Evolutionary conservation across 2,113 vertebrate genomes (phyloP), one percentile per base, ranked within the genome.

Genomic region (Salvelinus sp.): DNA sequence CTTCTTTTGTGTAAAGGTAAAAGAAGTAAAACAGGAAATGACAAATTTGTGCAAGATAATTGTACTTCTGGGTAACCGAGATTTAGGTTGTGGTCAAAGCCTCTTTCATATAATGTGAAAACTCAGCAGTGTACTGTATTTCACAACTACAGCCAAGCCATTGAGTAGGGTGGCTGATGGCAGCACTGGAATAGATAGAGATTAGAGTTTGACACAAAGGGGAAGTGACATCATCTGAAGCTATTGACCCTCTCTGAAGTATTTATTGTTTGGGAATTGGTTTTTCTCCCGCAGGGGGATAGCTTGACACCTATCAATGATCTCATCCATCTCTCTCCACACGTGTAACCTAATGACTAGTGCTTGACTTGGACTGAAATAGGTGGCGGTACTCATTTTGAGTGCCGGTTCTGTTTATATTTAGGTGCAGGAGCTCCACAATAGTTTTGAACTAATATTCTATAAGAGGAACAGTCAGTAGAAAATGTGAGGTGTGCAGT

Each of bases 211-310:
- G 25, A 33, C 14, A 2, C 66, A 6, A 18, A 38, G 66, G 16
- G 28, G 50, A 38, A 20, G 66, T 20, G 27, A 38, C 28, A 68
- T 44, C 38, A 44, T 30, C 28, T 20, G 18, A 68, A 33, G 66
- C 5, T n/a, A 38, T 20, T 33, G 66, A n/a, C 66, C 30, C 7
- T 33, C 16, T 68, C 28, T 68, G 66, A 68, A 30, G 66, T 10
- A 68, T 68, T 66, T 68, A 30, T 33, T 68, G 27, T 68, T n/a
- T 38, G 66, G 66, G 66, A 38, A 68, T 68, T 33, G 28, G 66
- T 68, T 14, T 68, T 68, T 30, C 66, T 9, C 27, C 28, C 30
- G 14, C 14, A 68, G 66, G 6, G 28, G 25, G 10, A 9, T 33
- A 20, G 66, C 14, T 27, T 68, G 66, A 33, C 18, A 33, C 30